Evolutionary conservation across 1,140 invertebrate species (phyloP).

Genomic region (Aphelenchoides avenae): DNA sequence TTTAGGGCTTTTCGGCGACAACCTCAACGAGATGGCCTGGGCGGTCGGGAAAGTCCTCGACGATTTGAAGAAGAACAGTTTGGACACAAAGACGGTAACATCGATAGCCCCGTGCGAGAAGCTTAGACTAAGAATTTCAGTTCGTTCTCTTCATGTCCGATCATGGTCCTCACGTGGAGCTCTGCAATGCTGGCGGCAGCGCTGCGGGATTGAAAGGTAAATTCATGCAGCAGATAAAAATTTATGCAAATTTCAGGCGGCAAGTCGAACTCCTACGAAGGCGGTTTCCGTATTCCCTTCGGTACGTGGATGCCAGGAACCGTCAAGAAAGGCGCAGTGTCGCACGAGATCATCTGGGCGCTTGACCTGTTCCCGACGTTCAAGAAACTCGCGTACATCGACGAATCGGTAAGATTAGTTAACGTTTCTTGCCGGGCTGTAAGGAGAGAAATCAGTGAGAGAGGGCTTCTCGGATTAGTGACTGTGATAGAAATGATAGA

Average conservation of each 20-base stretch:
- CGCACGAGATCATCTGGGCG: conserved; percentile 51
- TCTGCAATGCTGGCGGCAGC: conserved; percentile 56
- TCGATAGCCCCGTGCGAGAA: too few relatives aligned
- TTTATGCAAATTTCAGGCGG: conserved; percentile 47
- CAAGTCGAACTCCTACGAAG: conserved; percentile 57
- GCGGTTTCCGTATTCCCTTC: conserved; percentile 57
- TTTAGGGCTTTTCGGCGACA: conserved; percentile 33
- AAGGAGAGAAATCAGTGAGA: too few relatives aligned
- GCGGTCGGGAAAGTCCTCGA: conserved; percentile 54
- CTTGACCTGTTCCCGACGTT: conserved; percentile 46
- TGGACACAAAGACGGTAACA: conserved; percentile 25
- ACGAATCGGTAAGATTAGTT: too few relatives aligned
- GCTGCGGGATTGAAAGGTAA: conserved; percentile 52
- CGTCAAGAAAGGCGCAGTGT: conserved; percentile 40
- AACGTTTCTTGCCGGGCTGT: too few relatives aligned
- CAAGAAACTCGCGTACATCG: conserved; percentile 34
- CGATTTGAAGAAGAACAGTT: conserved; percentile 30
- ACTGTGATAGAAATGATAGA: too few relatives aligned
- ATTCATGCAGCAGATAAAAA: too few relatives aligned
- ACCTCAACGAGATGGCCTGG: conserved; percentile 59
- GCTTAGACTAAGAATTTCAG: too few relatives aligned
- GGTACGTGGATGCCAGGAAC: conserved; percentile 58
- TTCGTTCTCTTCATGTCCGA: conserved; percentile 57
- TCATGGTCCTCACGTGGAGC: conserved; percentile 57
- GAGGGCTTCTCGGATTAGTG: too few relatives aligned